A percentile compares a stretch with the other conserved stretches of the same genome.
Evolutionary conservation across 1,140 invertebrate genomes (phyloP).

Genomic region (Drosophila pectinifera): DNA sequence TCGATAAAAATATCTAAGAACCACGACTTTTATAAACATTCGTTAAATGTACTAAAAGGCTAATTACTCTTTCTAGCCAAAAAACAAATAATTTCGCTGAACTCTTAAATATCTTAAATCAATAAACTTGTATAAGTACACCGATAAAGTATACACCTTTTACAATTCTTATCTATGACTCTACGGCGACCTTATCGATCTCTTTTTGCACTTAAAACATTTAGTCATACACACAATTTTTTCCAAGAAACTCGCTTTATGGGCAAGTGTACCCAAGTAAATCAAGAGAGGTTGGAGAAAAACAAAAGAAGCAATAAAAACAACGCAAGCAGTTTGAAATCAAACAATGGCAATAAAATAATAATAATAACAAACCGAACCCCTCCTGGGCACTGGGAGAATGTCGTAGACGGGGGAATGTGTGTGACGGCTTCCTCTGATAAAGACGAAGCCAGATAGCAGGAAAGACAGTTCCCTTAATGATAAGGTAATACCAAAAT

Average conservation of each 20-base stretch:
- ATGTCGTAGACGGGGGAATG: not conserved
- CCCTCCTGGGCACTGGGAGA: not conserved
- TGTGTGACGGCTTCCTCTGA: slow-evolving; percentile 5
- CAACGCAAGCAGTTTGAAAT: slow-evolving; percentile 17
- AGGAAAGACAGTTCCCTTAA: slow-evolving; percentile 1
- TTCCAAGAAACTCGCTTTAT: slow-evolving; percentile 15
- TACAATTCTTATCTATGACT: slow-evolving; percentile 7
- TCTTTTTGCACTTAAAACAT: slow-evolving; percentile 36
- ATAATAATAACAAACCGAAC: slow-evolving; percentile 17
- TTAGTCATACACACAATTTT: slow-evolving; percentile 21
- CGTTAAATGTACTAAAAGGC: not conserved
- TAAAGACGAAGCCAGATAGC: slow-evolving; percentile 23
- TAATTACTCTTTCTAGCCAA: not conserved
- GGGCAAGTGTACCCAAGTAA: not conserved
- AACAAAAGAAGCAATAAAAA: not conserved
- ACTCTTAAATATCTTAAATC: not conserved
- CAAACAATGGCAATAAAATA: slow-evolving; percentile 43
- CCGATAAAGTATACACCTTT: slow-evolving; percentile 13
- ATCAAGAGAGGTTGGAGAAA: slow-evolving; percentile 18
- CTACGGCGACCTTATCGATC: slow-evolving; percentile 19
- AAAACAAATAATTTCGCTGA: not conserved
- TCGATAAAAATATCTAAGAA: no score
- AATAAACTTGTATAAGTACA: slow-evolving; percentile 11
- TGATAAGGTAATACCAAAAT: slow-evolving; percentile 19
- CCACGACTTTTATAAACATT: no score